Evolutionary conservation across 2,113 vertebrate species (phyloP), one percentile per base, ranked within the genome.

Genomic region (Pygoscelis antarcticus): DNA sequence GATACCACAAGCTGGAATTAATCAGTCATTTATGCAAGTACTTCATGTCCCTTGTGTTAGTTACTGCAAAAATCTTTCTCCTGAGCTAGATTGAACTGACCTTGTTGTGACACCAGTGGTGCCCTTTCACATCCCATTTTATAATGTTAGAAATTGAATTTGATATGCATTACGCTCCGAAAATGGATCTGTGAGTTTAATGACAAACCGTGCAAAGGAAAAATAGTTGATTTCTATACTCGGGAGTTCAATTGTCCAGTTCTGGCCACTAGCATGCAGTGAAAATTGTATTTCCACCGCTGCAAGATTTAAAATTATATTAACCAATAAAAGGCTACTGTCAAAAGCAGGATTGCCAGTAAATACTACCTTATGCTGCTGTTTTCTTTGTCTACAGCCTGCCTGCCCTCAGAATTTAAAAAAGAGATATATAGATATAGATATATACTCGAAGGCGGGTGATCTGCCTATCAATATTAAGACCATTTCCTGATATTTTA

Each of bases 231-330:
- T 81, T 91, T 87, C 71, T 81, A 0, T 84, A 34, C 3, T 20
- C 61, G 23, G 16, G 36, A 62, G 14, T 89, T 93, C 58, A 83
- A 0, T 89, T 82, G 60, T 70, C 77, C 30, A 42, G 22, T 89
- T 84, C 60, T 78, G 55, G 46, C 60, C 38, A 62, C 46, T 51
- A 91, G 42, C 32, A 58, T 70, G 87, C 46, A 75, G 27, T 78
- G 51, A 87, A 91, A 70, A 91, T 89, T 71, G 3, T 27, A 91
- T 95, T 97, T 94, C 68, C 57, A 42, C 42, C 84, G 69, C 81
- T 75, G 15, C 20, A 13, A 57, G n/a, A 38, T 89, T 82, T 89
- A 66, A 95, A 89, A 87, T 89, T 84, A 36, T 47, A 90, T 87
- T 89, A 79, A 85, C 78, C 44, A 83, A 55, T 87, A 85, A 94